Percentiles rank a stretch among this genome's conserved stretches.
Conservation (phyloP, 2,797 vertebrate genomes). For the Poecilia wingei region DNA sequence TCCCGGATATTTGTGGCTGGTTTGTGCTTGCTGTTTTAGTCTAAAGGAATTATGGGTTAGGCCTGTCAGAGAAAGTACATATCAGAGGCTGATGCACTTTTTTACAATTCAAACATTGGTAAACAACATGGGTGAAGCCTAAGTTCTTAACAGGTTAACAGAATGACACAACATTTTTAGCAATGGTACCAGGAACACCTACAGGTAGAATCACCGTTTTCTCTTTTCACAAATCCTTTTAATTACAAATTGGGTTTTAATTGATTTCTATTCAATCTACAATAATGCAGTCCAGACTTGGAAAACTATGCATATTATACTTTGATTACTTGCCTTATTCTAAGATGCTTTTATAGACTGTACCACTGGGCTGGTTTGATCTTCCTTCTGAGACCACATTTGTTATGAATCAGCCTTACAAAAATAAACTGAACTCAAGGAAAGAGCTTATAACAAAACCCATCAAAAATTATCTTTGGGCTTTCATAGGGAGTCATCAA, state of each 20-base stretch:
- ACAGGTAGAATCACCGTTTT: background rate
- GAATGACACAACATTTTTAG: background rate
- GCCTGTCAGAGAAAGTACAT: background rate
- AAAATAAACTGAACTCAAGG: background rate
- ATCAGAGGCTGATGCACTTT: background rate
- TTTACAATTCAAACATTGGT: background rate
- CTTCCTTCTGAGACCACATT: background rate
- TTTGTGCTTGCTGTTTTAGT: conserved; percentile 12
- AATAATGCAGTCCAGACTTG: background rate
- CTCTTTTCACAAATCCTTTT: background rate
- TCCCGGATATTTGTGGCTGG: conserved; percentile 48
- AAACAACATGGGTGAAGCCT: background rate
- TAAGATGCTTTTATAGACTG: background rate
- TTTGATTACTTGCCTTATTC: background rate
- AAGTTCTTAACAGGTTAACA: background rate
- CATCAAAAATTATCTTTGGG: background rate
- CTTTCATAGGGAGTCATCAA: background rate
- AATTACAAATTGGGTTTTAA: background rate
- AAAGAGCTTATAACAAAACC: background rate
- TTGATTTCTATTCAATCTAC: background rate
- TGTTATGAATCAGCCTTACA: background rate
- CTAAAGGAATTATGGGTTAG: conserved; percentile 27
- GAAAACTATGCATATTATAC: background rate
- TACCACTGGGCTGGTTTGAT: background rate
- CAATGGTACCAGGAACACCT: background rate